Percentiles rank a stretch among this genome's conserved stretches.
Evolutionary conservation across 1,140 invertebrate genomes (phyloP).

Genomic region (Oryzaephilus surinamensis): DNA sequence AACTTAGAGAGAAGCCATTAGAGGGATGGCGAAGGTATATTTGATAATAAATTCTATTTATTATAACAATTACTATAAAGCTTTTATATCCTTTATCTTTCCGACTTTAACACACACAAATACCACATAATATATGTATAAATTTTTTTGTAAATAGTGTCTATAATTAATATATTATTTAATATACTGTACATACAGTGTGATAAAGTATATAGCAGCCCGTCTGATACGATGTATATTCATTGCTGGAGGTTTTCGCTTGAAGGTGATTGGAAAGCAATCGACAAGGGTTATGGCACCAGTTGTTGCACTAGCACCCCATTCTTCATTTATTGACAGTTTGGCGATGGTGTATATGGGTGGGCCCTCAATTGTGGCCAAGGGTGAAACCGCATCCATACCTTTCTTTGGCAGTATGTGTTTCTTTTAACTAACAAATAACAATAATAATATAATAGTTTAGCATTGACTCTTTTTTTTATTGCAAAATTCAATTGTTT

Average conservation of each 20-base stretch:
- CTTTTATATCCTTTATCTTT: too few species aligned
- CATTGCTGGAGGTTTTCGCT: constrained; percentile 68
- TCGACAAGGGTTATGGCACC: constrained; percentile 52
- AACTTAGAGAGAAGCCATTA: constrained; percentile 60
- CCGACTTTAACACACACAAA: too few species aligned
- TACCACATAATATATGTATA: too few species aligned
- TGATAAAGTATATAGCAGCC: constrained; percentile 38
- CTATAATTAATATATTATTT: background rate
- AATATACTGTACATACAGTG: background rate
- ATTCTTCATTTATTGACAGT: constrained; percentile 85
- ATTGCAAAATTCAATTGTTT: too few species aligned
- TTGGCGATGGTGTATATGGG: constrained; percentile 69
- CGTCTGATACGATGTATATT: constrained; percentile 61
- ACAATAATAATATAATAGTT: constrained; percentile 1
- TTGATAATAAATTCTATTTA: background rate
- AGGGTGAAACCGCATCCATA: constrained; percentile 63
- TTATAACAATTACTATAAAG: too few species aligned
- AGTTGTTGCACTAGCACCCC: constrained; percentile 77
- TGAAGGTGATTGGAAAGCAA: constrained; percentile 56
- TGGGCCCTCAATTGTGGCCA: constrained; percentile 79
- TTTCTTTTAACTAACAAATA: constrained; percentile 1
- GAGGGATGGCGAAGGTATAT: constrained; percentile 71
- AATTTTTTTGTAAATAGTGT: background rate
- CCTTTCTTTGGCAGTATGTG: constrained; percentile 82
- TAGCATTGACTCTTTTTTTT: background rate